A percentile compares a stretch with the other conserved stretches of the same genome.
Evolutionary conservation across 64 coral and sea anemone species (phyloP).

Genomic region (Trachythela sp.): DNA sequence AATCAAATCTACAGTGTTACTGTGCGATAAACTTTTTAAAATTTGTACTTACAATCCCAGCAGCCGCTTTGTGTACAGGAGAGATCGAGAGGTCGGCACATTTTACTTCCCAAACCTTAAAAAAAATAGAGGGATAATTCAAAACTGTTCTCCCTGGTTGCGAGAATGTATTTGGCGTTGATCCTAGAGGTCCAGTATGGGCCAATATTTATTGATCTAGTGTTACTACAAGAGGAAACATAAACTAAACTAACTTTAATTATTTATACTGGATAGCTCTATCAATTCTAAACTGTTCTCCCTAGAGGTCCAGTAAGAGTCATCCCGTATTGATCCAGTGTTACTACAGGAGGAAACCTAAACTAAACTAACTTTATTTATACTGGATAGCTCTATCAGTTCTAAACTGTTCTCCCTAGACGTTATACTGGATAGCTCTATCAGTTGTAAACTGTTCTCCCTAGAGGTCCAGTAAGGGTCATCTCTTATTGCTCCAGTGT

Average conservation of each 20-base stretch:
- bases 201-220: not conserved
- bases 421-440: no score
- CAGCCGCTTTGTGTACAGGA: conserved; percentile 89
- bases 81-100: conserved; percentile 96
- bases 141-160: not conserved
- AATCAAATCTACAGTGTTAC: not conserved
- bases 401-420: no score
- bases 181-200: not conserved
- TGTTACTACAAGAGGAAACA: not conserved
- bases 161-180: not conserved
- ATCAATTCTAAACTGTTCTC: no score
- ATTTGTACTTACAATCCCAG: conserved; percentile 62
- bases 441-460: no score
- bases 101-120: conserved; percentile 90
- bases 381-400: no score
- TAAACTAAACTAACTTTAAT: not conserved
- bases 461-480: no score
- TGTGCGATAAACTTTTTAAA: not conserved
- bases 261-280: not conserved
- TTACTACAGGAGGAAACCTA: no score
- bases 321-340: no score
- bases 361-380: no score
- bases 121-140: not conserved
- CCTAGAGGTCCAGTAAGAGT: no score
- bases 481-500: no score